These are phyloP conservation scores for Hydrotaea cyrtoneurina DNA, from an alignment of 2,888 invertebrate species.

Conservation along the genomic window DNA sequence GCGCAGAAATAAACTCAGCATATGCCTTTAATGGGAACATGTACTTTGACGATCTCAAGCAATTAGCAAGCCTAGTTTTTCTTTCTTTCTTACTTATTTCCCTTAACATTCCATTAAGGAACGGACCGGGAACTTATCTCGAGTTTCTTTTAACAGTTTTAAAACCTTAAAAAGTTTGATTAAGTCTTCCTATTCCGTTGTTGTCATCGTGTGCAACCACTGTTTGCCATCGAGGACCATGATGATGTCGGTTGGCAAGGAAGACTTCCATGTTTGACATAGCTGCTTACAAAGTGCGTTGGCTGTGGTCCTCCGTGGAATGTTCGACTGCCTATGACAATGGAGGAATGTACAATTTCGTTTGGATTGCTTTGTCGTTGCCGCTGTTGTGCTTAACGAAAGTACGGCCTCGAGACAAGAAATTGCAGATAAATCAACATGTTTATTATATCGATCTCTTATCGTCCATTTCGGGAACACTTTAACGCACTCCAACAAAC, in stretches of 20 bases:
- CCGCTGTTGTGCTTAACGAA: background rate
- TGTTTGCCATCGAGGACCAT: background rate
- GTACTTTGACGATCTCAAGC: no score
- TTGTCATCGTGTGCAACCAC: no score
- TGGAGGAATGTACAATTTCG: background rate
- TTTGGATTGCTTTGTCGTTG: background rate
- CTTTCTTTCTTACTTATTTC: no score
- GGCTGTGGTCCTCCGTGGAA: background rate
- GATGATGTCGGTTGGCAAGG: background rate
- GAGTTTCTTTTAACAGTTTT: no score
- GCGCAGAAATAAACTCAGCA: no score
- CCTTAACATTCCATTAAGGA: no score
- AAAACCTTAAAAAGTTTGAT: no score
- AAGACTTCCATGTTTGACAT: background rate
- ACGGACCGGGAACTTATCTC: no score
- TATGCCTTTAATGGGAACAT: no score
- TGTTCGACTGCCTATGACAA: background rate
- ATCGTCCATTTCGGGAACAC: background rate
- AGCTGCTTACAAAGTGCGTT: background rate
- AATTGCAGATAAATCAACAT: constrained; percentile 7
- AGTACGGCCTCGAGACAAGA: background rate
- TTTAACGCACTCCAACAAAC: background rate
- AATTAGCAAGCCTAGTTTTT: no score
- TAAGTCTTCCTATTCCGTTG: no score
- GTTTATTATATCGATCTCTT: constrained; percentile 18